These are phyloP conservation scores for Ascidia mentula DNA, from an alignment of 23 tunicate species.

Conservation along the genomic window DNA sequence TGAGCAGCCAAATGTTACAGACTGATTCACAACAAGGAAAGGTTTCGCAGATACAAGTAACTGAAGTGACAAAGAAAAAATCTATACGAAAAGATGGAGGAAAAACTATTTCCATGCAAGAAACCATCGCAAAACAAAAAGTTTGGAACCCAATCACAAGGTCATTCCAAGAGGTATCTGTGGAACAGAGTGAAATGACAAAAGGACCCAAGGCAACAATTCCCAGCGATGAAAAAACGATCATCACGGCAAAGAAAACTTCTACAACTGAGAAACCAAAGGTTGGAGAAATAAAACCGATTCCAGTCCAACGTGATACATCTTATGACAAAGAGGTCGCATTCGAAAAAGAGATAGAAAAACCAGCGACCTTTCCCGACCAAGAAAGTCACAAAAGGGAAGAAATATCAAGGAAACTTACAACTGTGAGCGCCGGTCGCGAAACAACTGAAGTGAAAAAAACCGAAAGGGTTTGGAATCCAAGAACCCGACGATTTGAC, in stretches of 20 bases:
- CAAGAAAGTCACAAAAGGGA: no score
- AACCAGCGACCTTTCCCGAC: no score
- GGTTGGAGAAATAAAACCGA: background rate
- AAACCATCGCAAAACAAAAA: background rate
- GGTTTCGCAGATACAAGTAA: background rate
- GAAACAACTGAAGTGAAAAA: slow-evolving; percentile 15
- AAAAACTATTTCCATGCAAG: slow-evolving; percentile 3
- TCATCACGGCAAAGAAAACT: background rate
- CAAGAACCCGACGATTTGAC: slow-evolving; percentile 39
- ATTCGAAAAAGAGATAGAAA: no score
- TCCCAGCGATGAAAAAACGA: background rate
- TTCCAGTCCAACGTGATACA: no score
- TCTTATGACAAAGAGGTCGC: no score
- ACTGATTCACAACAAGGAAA: background rate
- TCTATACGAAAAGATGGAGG: background rate
- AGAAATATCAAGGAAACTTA: background rate
- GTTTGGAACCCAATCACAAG: slow-evolving; percentile 27
- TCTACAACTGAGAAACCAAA: background rate
- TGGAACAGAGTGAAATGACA: background rate
- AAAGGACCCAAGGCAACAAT: background rate
- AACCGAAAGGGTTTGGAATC: slow-evolving; percentile 59
- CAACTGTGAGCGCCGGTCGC: background rate
- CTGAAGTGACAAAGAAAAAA: slow-evolving; percentile 14
- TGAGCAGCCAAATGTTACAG: background rate
- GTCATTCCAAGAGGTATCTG: slow-evolving; percentile 13